phyloP scores from a whole-genome alignment of 92 coral and sea anemone genomes.

The Palythoa heliodiscus region DNA sequence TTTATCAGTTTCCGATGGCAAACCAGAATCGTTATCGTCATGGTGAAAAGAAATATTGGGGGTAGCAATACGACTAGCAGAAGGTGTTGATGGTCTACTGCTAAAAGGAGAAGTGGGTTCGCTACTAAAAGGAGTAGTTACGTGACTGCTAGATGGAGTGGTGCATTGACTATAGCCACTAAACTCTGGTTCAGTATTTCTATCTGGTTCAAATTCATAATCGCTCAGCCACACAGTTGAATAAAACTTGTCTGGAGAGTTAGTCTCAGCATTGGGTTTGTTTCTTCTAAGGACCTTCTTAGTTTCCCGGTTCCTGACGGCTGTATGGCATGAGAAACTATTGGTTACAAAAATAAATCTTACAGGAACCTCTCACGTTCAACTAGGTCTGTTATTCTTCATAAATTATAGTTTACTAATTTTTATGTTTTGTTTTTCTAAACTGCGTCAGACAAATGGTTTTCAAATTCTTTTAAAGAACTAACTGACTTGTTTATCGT shows the following conservation, averaged over 20 bases:
- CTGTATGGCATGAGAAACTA: constrained; percentile 72
- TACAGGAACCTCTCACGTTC: neutral
- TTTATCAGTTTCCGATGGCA: constrained; percentile 89
- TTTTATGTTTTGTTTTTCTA: neutral
- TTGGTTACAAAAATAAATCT: constrained; percentile 4
- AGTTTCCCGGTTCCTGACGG: constrained; percentile 71
- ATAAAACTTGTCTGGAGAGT: constrained; percentile 92
- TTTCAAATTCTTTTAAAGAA: neutral
- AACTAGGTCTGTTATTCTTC: neutral
- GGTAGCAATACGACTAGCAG: constrained; percentile 82
- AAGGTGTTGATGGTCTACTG: constrained; percentile 84
- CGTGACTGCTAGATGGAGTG: constrained; percentile 84
- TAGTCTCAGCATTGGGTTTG: constrained; percentile 79
- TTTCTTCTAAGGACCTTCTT: constrained; percentile 86
- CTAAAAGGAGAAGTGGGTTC: constrained; percentile 85
- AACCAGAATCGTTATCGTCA: constrained; percentile 89
- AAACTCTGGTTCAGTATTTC: constrained; percentile 78
- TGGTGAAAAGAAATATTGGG: constrained; percentile 80
- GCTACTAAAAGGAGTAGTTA: constrained; percentile 90
- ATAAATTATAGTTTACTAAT: too few relatives aligned
- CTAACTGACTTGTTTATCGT: neutral
- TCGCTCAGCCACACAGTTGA: constrained; percentile 99
- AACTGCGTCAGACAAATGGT: neutral
- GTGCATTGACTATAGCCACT: constrained; percentile 78
- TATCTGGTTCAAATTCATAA: constrained; percentile 93